These are phyloP conservation scores for Cotesia congregata DNA, from an alignment of 2,888 invertebrate species.

Conservation along the genomic window DNA sequence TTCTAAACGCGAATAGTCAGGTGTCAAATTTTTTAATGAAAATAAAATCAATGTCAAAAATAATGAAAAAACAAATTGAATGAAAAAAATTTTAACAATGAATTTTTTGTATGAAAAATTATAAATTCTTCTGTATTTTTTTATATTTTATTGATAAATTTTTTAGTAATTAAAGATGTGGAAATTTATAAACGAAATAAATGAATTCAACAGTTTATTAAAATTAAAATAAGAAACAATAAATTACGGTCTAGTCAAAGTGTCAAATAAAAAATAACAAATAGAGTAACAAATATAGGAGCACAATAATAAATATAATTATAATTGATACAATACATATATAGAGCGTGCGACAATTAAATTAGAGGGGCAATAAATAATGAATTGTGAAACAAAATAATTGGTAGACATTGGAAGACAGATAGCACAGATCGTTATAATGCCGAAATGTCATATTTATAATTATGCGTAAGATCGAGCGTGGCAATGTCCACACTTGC, in stretches of 20 bases:
- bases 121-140: too few species aligned
- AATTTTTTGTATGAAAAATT: too few species aligned
- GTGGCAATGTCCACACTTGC: conserved; percentile 9
- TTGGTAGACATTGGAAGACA: conserved; percentile 36
- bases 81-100: too few species aligned
- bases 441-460: conserved; percentile 44
- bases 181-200: too few species aligned
- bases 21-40: too few species aligned
- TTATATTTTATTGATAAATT: too few species aligned
- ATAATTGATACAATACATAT: neutral
- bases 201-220: too few species aligned
- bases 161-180: too few species aligned
- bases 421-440: conserved; percentile 41
- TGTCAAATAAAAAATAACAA: neutral
- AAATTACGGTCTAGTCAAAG: conserved; percentile 7
- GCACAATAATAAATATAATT: neutral
- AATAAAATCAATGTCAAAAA: too few species aligned
- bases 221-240: too few species aligned
- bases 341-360: conserved; percentile 1
- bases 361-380: conserved; percentile 5
- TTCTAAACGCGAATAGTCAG: too few species aligned
- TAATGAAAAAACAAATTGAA: too few species aligned
- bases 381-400: conserved; percentile 35
- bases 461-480: conserved; percentile 35
- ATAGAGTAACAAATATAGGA: neutral